A percentile compares a stretch with the other conserved stretches of the same genome.
Conservation (phyloP, 1,140 invertebrate genomes). For the Sitodiplosis mosellana region DNA sequence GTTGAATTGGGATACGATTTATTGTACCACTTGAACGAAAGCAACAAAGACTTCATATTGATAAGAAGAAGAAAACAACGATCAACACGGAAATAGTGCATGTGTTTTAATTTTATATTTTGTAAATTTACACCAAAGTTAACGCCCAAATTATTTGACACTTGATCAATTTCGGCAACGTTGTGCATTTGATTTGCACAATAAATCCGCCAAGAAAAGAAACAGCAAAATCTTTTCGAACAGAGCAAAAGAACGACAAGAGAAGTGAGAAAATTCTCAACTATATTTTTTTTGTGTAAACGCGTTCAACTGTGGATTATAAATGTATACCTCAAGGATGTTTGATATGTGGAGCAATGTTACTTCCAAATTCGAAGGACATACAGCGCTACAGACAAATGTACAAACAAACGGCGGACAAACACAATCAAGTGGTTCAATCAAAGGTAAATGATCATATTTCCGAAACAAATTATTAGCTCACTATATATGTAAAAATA, state of each 20-base stretch:
- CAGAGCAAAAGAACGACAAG: background rate
- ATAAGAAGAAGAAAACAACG: background rate
- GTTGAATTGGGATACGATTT: too few species aligned
- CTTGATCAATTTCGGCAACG: too few species aligned
- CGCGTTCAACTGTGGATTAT: background rate
- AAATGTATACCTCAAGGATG: constrained; percentile 47
- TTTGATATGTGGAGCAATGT: constrained; percentile 76
- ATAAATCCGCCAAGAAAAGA: too few species aligned
- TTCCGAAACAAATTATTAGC: too few species aligned
- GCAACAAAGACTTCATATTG: background rate
- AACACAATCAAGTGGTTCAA: constrained; percentile 59
- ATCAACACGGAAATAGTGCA: background rate
- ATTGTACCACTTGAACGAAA: background rate
- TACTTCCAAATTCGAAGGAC: constrained; percentile 57
- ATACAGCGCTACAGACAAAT: constrained; percentile 38
- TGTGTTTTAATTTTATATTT: background rate
- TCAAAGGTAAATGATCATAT: constrained; percentile 48
- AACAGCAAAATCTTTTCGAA: too few species aligned
- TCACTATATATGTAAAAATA: too few species aligned
- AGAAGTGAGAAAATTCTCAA: background rate
- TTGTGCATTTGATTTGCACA: too few species aligned
- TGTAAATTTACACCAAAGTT: too few species aligned
- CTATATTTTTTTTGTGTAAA: too few species aligned
- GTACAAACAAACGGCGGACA: constrained; percentile 22
- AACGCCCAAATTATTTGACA: too few species aligned